A percentile compares a stretch with the other conserved stretches of the same genome.
These are phyloP conservation scores for Fistularia commersonii DNA, from an alignment of 2,797 vertebrate species.

Conservation along the genomic window DNA sequence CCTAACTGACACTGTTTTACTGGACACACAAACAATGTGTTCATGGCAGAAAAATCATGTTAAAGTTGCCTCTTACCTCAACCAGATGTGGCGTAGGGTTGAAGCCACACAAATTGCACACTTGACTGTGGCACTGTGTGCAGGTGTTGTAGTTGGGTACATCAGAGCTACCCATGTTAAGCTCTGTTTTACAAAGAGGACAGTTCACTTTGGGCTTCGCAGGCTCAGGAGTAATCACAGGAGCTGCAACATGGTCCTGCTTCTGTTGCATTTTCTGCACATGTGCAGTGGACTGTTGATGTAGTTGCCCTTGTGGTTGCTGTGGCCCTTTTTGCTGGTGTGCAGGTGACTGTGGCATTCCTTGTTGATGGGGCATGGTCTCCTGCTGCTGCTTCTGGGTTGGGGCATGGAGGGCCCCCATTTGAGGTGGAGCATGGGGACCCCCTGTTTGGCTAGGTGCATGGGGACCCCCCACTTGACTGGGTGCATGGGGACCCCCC, in stretches of 20 bases:
- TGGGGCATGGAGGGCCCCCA: slow-evolving; percentile 27
- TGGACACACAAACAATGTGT: too few relatives aligned
- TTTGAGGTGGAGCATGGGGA: neutral
- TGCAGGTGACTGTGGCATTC: slow-evolving; percentile 28
- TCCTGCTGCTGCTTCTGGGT: slow-evolving; percentile 58
- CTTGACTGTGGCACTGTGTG: slow-evolving; percentile 89
- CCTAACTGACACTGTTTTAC: too few relatives aligned
- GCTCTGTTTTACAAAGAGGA: slow-evolving; percentile 93
- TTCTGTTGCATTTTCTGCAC: slow-evolving; percentile 57
- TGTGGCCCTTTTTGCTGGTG: slow-evolving; percentile 55
- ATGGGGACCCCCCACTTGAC: slow-evolving; percentile 33
- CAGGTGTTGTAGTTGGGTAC: slow-evolving; percentile 92
- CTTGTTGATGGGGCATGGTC: slow-evolving; percentile 42
- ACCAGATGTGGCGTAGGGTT: slow-evolving; percentile 95
- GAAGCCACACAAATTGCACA: slow-evolving; percentile 98
- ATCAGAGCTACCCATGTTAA: slow-evolving; percentile 84
- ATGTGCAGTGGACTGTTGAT: slow-evolving; percentile 51
- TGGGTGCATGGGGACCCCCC: slow-evolving; percentile 18
- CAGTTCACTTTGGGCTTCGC: slow-evolving; percentile 83
- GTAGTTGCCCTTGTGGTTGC: slow-evolving; percentile 44
- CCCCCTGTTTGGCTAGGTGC: slow-evolving; percentile 28
- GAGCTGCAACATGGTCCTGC: slow-evolving; percentile 43
- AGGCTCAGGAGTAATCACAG: slow-evolving; percentile 70
- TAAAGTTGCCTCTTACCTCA: slow-evolving; percentile 82
- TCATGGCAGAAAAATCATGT: neutral